phyloP scores from a whole-genome alignment of 2,113 vertebrate genomes.

The Dicentrarchus labrax region DNA sequence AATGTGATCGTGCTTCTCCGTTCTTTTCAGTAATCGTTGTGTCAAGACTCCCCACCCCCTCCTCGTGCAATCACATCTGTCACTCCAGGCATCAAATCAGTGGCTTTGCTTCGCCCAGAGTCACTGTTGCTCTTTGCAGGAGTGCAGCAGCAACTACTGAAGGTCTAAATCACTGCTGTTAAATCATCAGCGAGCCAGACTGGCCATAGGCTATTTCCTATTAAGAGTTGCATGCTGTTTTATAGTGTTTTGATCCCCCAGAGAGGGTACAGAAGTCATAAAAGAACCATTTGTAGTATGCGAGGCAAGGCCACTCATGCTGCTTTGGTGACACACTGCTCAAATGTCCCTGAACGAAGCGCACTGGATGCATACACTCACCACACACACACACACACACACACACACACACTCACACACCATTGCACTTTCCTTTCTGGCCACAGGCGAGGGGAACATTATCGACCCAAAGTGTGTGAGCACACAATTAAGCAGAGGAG shows the following conservation, averaged over 20 bases:
- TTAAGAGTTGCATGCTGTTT: conserved; percentile 69
- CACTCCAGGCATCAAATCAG: conserved; percentile 48
- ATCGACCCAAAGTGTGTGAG: conserved; percentile 79
- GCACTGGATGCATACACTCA: conserved; percentile 32
- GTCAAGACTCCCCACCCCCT: conserved; percentile 3
- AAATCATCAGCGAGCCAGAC: conserved; percentile 60
- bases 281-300: conserved; percentile 72
- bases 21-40: conserved; percentile 45
- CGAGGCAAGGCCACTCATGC: conserved; percentile 73
- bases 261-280: conserved; percentile 63
- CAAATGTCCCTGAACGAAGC: conserved; percentile 70
- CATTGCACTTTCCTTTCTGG: conserved; percentile 44
- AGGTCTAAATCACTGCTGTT: conserved; percentile 49
- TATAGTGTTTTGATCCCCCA: conserved; percentile 62
- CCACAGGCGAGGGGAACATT: conserved; percentile 55
- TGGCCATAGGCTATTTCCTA: conserved; percentile 64
- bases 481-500: conserved; percentile 78
- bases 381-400: conserved; percentile 16
- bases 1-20: conserved; percentile 8
- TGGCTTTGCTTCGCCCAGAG: conserved; percentile 42
- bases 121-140: conserved; percentile 52
- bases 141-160: conserved; percentile 25
- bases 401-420: conserved; percentile 42
- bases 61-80: conserved; percentile 33
- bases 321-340: conserved; percentile 66